Evolutionary conservation across 1,140 invertebrate genomes (phyloP).

Genomic region (Hylaeus anthracinus): DNA sequence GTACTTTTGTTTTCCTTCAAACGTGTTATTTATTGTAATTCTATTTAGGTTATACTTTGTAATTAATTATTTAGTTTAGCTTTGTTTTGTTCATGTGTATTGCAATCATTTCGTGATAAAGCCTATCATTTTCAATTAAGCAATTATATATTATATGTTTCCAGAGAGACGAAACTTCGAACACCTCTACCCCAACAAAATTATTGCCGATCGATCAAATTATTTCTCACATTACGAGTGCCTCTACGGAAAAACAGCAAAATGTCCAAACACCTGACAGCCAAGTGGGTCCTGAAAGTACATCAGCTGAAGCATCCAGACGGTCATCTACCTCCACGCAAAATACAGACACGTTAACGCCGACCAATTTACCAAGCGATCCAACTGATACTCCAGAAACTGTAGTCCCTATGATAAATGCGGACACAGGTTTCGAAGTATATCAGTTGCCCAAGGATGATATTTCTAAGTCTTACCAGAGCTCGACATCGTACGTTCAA

Average conservation of each 20-base stretch:
- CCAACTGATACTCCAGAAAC: slow-evolving; percentile 72
- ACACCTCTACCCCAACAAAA: slow-evolving; percentile 77
- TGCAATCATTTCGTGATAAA: slow-evolving; percentile 6
- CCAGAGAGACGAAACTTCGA: slow-evolving; percentile 81
- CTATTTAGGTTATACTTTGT: neutral
- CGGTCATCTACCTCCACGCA: slow-evolving; percentile 78
- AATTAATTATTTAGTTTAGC: slow-evolving; percentile 17
- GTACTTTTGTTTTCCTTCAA: slow-evolving; percentile 15
- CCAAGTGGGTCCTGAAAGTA: slow-evolving; percentile 62
- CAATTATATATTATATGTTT: slow-evolving; percentile 58
- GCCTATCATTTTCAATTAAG: neutral
- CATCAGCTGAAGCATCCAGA: slow-evolving; percentile 74
- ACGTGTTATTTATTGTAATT: slow-evolving; percentile 11
- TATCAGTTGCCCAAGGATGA: slow-evolving; percentile 47
- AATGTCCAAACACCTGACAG: slow-evolving; percentile 58
- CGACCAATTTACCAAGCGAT: slow-evolving; percentile 74
- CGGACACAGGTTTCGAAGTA: slow-evolving; percentile 56
- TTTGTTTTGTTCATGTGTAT: slow-evolving; percentile 35
- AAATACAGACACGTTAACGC: slow-evolving; percentile 77
- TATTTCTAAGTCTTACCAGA: slow-evolving; percentile 42
- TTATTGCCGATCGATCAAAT: slow-evolving; percentile 79
- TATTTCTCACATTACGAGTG: slow-evolving; percentile 74
- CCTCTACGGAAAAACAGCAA: slow-evolving; percentile 65
- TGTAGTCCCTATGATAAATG: slow-evolving; percentile 40
- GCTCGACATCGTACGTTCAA: slow-evolving; percentile 17